These are phyloP conservation scores for Watsonalla binaria DNA, from an alignment of 2,888 invertebrate genomes.

Conservation along the genomic window DNA sequence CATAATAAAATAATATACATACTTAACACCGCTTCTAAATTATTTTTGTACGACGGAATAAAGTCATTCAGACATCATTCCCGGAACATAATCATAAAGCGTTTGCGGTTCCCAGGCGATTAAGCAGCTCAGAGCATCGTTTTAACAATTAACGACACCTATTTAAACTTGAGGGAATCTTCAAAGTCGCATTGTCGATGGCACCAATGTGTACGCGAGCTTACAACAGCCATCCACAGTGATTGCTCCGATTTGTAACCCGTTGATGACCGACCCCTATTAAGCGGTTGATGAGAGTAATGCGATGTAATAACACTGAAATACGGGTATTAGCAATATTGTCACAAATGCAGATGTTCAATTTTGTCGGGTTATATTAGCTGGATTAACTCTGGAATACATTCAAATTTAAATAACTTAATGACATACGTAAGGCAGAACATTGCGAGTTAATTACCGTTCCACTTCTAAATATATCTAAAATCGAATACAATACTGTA, in stretches of 20 bases:
- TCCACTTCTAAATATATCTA: too few species aligned
- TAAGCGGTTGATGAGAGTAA: constrained; percentile 11
- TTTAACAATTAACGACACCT: neutral
- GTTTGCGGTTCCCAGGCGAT: constrained; percentile 1
- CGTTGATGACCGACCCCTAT: constrained; percentile 18
- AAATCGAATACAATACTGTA: too few species aligned
- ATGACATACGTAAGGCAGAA: too few species aligned
- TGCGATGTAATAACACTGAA: neutral
- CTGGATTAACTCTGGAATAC: too few species aligned
- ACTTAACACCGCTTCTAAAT: too few species aligned
- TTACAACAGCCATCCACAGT: constrained; percentile 13
- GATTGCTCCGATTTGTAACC: constrained; percentile 28
- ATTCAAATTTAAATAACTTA: too few species aligned
- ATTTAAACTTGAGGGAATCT: neutral
- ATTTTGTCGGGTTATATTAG: neutral
- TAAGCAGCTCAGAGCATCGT: constrained; percentile 1
- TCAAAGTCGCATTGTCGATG: neutral
- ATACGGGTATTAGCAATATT: neutral
- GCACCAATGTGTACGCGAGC: constrained; percentile 3
- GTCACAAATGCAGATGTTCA: neutral
- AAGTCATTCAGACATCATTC: constrained; percentile 1
- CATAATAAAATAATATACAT: too few species aligned
- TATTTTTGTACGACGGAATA: neutral
- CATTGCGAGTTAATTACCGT: too few species aligned
- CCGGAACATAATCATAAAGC: neutral